Conservation (phyloP, 2,113 vertebrate species). For the Lagopus muta region DNA sequence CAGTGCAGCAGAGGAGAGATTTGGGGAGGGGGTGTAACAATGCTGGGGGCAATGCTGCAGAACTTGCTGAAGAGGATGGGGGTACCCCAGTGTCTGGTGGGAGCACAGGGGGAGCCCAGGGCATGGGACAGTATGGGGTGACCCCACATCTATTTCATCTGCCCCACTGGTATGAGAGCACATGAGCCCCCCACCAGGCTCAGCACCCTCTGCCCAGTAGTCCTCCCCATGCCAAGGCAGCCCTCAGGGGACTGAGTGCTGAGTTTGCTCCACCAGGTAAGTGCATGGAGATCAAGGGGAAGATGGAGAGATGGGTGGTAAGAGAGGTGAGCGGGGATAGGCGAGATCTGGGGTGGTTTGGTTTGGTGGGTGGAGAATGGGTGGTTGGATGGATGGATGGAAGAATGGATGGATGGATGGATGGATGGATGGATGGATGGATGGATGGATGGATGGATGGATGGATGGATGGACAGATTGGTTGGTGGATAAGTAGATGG, state of each 20-base stretch:
- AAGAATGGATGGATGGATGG: no score
- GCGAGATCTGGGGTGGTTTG: neutral
- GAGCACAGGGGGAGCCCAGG: neutral
- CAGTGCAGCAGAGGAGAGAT: neutral
- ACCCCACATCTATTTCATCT: neutral
- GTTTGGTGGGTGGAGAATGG: no score
- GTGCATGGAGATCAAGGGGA: neutral
- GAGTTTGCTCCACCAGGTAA: neutral
- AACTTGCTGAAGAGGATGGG: neutral
- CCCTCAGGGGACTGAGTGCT: no score
- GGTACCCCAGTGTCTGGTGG: neutral
- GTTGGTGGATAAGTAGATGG: no score
- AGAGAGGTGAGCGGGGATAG: neutral
- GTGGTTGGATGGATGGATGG: no score
- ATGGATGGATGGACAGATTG: no score
- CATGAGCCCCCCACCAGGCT: neutral
- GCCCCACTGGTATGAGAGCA: neutral
- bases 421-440: no score
- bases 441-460: no score
- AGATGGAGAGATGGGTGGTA: neutral
- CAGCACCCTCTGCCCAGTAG: neutral
- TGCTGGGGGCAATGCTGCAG: neutral
- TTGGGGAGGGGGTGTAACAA: neutral
- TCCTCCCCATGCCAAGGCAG: neutral
- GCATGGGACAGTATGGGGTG: neutral